A percentile compares a stretch with the other conserved stretches of the same genome.
These are phyloP conservation scores for Adineta ricciae DNA, from an alignment of 2,888 invertebrate species.

Conservation along the genomic window DNA sequence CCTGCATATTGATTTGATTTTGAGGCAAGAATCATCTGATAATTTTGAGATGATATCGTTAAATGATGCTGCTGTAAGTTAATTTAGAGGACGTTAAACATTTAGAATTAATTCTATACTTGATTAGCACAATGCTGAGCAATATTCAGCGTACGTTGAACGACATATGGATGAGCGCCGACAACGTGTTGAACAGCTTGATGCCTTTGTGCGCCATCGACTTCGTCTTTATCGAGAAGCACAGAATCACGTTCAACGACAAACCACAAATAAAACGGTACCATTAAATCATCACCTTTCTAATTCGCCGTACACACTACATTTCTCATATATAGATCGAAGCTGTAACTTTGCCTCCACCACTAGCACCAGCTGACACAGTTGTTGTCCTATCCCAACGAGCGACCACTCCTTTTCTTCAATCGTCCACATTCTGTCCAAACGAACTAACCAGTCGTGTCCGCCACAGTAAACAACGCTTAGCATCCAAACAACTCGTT, in stretches of 20 bases:
- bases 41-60: not conserved
- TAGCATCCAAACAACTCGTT: not conserved
- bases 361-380: not conserved
- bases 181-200: not conserved
- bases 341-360: not conserved
- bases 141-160: not conserved
- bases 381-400: not conserved
- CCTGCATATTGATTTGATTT: not conserved
- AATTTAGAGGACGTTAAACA: not conserved
- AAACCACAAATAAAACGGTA: not conserved
- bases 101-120: not conserved
- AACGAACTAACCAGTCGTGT: not conserved
- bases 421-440: not conserved
- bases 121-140: not conserved
- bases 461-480: not conserved
- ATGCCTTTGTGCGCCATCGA: not conserved
- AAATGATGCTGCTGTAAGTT: slow-evolving; percentile 16
- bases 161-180: not conserved
- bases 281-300: not conserved
- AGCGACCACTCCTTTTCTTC: not conserved
- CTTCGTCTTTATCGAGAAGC: slow-evolving; percentile 7
- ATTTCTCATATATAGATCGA: not conserved
- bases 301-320: no score
- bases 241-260: not conserved
- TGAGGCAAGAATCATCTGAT: not conserved